Evolutionary conservation across 2,888 invertebrate species (phyloP).

Genomic region (Xanthorhoe designata): DNA sequence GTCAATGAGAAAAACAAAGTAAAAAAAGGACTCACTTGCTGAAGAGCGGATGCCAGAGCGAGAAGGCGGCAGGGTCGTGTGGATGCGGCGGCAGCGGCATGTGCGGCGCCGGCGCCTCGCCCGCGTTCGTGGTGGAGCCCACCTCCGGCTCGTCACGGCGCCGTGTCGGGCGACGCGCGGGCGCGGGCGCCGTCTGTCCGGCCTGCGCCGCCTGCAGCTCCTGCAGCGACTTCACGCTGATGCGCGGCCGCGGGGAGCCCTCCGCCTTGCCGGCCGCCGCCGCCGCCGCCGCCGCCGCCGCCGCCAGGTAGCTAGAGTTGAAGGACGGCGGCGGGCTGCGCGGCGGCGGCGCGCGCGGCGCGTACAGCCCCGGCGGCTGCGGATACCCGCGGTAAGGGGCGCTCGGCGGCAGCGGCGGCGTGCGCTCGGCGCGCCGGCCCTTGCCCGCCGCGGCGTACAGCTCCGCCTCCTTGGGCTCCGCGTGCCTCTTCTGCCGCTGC

Average conservation of each 20-base stretch:
- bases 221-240: conserved; percentile 87
- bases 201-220: conserved; percentile 83
- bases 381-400: conserved; percentile 72
- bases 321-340: conserved; percentile 75
- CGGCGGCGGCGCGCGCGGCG: conserved; percentile 68
- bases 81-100: conserved; percentile 65
- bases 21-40: conserved; percentile 89
- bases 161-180: conserved; percentile 69
- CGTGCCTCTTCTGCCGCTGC: conserved; percentile 24
- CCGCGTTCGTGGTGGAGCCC: conserved; percentile 87
- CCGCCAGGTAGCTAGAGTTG: conserved; percentile 77
- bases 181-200: conserved; percentile 78
- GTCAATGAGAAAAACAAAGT: neutral
- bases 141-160: conserved; percentile 86
- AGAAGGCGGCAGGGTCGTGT: conserved; percentile 86
- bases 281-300: conserved; percentile 62
- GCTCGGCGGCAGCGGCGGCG: conserved; percentile 68
- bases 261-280: conserved; percentile 70
- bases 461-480: conserved; percentile 46
- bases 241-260: conserved; percentile 84
- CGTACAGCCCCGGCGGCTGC: conserved; percentile 71
- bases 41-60: conserved; percentile 94
- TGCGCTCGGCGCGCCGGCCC: conserved; percentile 68
- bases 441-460: conserved; percentile 77
- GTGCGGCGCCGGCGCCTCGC: conserved; percentile 71